A percentile compares a stretch with the other conserved stretches of the same genome.
Evolutionary conservation across 2,113 vertebrate species (phyloP).

Genomic region (Salvelinus sp.): DNA sequence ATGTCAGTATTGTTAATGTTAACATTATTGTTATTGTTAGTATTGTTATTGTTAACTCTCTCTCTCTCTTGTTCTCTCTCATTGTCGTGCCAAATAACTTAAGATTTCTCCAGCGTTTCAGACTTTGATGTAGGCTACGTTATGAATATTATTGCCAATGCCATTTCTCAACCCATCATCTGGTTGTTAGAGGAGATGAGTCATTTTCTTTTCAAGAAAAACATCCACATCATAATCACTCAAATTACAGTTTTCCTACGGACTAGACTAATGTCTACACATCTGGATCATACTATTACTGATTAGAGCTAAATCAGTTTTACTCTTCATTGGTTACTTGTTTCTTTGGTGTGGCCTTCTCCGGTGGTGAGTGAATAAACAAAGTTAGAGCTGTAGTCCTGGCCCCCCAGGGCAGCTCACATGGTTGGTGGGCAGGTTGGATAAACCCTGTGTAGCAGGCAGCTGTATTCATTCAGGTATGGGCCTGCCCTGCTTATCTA

Average conservation of each 20-base stretch:
- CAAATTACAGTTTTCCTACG: not conserved
- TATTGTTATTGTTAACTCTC: too few relatives aligned
- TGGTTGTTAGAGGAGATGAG: not conserved
- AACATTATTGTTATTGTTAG: too few relatives aligned
- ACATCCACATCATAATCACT: not conserved
- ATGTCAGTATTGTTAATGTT: too few relatives aligned
- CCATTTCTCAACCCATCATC: not conserved
- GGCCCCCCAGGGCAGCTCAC: constrained; percentile 44
- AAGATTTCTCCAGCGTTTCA: too few relatives aligned
- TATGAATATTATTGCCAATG: not conserved
- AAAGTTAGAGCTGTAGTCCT: constrained; percentile 41
- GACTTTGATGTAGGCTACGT: too few relatives aligned
- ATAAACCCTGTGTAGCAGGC: constrained; percentile 37
- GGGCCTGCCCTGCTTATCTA: constrained; percentile 35
- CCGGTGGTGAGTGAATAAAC: constrained; percentile 20
- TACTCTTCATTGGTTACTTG: not conserved
- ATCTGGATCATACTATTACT: too few relatives aligned
- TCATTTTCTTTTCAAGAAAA: not conserved
- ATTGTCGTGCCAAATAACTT: too few relatives aligned
- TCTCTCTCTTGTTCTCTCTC: too few relatives aligned
- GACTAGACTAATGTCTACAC: not conserved
- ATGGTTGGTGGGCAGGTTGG: constrained; percentile 41
- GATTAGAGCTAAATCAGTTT: too few relatives aligned
- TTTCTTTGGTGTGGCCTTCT: constrained; percentile 13
- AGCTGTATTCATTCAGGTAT: constrained; percentile 49